Percentiles rank a stretch among this genome's conserved stretches.
Evolutionary conservation across 1,140 invertebrate species (phyloP).

Genomic region (Heliothis subflexa): DNA sequence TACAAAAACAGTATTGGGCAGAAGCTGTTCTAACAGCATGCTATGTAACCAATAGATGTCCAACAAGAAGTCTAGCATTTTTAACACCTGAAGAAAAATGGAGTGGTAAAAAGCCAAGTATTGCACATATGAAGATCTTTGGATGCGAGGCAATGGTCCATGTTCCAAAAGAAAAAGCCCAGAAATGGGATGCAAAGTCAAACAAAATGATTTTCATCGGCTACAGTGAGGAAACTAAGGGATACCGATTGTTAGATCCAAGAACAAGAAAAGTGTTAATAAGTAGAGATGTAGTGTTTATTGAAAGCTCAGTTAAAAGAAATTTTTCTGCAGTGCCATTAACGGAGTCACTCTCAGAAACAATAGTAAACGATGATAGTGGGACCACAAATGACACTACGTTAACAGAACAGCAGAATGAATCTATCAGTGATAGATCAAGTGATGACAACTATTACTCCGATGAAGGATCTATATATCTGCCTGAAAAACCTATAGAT

Average conservation of each 20-base stretch:
- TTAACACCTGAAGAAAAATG: constrained; percentile 64
- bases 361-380: too few relatives aligned
- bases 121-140: not conserved
- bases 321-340: not conserved
- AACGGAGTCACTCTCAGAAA: not conserved
- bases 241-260: not conserved
- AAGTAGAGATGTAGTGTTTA: not conserved
- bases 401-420: too few relatives aligned
- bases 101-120: constrained; percentile 47
- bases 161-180: not conserved
- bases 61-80: constrained; percentile 49
- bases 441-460: not conserved
- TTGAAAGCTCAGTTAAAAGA: not conserved
- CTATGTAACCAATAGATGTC: constrained; percentile 56
- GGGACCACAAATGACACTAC: too few relatives aligned
- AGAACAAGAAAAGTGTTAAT: not conserved
- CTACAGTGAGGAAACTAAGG: not conserved
- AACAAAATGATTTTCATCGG: not conserved
- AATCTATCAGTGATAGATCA: too few relatives aligned
- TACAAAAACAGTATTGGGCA: constrained; percentile 55
- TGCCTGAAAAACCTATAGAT: not conserved
- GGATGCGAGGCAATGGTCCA: not conserved
- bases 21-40: constrained; percentile 55
- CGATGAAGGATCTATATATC: not conserved
- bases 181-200: not conserved